These are phyloP conservation scores for Aegithalos caudatus DNA, from an alignment of 2,113 vertebrate genomes.

Conservation along the genomic window DNA sequence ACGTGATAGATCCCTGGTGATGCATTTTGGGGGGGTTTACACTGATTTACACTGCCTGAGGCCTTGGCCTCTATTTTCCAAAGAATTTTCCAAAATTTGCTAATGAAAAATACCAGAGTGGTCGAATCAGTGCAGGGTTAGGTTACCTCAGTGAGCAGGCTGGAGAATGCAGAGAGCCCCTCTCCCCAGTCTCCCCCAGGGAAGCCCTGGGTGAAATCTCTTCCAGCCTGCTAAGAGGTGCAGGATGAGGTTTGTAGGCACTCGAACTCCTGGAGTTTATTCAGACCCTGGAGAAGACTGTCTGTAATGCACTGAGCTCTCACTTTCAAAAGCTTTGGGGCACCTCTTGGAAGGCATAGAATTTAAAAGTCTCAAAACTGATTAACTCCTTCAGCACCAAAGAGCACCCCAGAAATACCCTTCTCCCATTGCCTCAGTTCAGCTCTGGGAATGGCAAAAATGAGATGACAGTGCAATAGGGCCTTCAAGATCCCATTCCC, in stretches of 20 bases:
- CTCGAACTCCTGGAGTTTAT: accelerated
- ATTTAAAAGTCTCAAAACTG: neutral
- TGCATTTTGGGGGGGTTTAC: neutral
- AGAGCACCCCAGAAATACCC: neutral
- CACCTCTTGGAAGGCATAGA: neutral
- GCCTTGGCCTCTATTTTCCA: slow-evolving; percentile 45
- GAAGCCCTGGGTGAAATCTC: neutral
- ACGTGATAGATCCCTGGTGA: neutral
- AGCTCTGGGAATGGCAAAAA: neutral
- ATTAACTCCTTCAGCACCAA: neutral
- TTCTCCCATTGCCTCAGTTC: neutral
- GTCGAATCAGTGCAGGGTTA: neutral
- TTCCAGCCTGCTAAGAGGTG: neutral
- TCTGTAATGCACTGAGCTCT: neutral
- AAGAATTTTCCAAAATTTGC: slow-evolving; percentile 31
- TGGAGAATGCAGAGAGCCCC: neutral
- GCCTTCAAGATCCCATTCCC: neutral
- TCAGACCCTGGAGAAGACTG: neutral
- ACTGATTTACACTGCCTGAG: neutral
- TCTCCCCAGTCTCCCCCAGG: neutral
- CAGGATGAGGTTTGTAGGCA: neutral
- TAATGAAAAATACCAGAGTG: slow-evolving; percentile 40
- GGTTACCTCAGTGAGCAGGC: accelerated
- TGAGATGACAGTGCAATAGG: neutral
- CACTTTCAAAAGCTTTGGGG: neutral